Conservation (phyloP, 2,113 vertebrate genomes). For the Synodontis membranacea region DNA sequence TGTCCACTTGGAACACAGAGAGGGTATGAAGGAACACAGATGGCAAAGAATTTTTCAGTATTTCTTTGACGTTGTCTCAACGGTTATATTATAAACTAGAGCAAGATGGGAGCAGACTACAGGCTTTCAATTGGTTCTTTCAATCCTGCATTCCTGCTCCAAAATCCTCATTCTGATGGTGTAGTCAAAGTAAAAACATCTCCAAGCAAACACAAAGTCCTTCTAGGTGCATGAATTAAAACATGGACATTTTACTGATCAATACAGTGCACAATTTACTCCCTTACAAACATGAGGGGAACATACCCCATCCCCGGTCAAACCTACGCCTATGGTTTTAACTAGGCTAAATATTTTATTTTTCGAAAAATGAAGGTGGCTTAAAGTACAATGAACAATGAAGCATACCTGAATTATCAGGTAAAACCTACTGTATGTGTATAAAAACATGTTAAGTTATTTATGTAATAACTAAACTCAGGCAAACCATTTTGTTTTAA, state of each 20-base stretch:
- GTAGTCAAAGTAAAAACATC: background rate
- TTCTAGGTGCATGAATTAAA: background rate
- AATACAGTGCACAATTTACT: background rate
- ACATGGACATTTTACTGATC: background rate
- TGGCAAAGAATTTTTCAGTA: background rate
- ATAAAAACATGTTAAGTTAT: slow-evolving; percentile 49
- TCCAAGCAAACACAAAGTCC: background rate
- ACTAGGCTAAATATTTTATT: background rate
- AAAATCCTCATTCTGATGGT: background rate
- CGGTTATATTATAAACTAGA: background rate
- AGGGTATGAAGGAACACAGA: background rate
- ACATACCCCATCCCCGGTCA: background rate
- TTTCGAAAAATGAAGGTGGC: slow-evolving; percentile 58
- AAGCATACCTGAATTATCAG: slow-evolving; percentile 50
- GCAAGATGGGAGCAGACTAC: background rate
- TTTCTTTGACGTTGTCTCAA: background rate
- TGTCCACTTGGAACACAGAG: background rate
- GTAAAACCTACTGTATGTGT: slow-evolving; percentile 35
- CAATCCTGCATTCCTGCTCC: background rate
- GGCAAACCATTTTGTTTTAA: slow-evolving; percentile 41
- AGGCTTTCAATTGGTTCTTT: background rate
- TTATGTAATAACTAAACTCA: slow-evolving; percentile 61
- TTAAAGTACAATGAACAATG: slow-evolving; percentile 39
- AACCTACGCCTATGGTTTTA: background rate
- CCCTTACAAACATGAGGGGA: background rate